These are phyloP conservation scores for Microplitis demolitor DNA, from an alignment of 1,140 invertebrate species.

Conservation along the genomic window DNA sequence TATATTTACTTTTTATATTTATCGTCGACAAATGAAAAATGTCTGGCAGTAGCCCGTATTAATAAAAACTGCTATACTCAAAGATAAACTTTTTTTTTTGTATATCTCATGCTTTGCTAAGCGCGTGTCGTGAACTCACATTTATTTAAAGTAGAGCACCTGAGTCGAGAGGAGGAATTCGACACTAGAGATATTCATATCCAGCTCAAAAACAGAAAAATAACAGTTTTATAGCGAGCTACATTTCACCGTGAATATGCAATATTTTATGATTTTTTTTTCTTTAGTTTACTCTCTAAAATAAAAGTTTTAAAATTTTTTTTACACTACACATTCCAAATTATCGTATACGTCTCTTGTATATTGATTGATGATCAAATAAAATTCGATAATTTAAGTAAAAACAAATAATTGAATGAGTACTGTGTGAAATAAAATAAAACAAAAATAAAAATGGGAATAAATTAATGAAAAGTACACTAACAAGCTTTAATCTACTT, in stretches of 20 bases:
- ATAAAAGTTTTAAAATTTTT: too few relatives aligned
- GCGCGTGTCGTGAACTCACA: constrained; percentile 5
- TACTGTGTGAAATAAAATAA: too few relatives aligned
- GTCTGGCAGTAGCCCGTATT: constrained; percentile 9
- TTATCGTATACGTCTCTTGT: too few relatives aligned
- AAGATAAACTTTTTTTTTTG: background rate
- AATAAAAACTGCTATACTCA: constrained; percentile 13
- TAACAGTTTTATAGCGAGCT: background rate
- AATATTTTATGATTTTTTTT: background rate
- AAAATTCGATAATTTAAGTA: too few relatives aligned
- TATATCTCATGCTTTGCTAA: background rate
- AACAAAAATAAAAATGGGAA: too few relatives aligned
- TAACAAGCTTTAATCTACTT: too few relatives aligned
- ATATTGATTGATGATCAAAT: too few relatives aligned
- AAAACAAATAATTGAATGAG: too few relatives aligned
- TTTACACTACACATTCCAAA: too few relatives aligned
- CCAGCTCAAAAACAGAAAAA: background rate
- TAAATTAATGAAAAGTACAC: too few relatives aligned
- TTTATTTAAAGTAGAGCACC: constrained; percentile 10
- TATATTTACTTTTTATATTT: background rate
- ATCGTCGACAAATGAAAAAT: constrained; percentile 14
- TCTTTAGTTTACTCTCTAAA: background rate
- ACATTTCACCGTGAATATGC: background rate
- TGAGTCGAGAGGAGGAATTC: background rate
- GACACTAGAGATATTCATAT: constrained; percentile 1